Evolutionary conservation across 1,140 invertebrate species (phyloP).

Genomic region (Achatina immaculata): DNA sequence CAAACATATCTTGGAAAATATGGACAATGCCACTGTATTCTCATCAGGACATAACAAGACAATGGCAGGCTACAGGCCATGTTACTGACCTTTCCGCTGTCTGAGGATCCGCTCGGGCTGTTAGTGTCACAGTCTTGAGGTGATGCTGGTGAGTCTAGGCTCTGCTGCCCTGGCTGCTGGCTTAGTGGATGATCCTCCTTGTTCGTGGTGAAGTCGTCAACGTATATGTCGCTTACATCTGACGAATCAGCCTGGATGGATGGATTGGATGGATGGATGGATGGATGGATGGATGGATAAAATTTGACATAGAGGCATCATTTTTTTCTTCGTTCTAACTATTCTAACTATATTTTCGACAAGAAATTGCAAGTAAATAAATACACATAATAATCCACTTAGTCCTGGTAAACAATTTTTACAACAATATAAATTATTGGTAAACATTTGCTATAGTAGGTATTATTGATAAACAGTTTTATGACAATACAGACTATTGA

Average conservation of each 20-base stretch:
- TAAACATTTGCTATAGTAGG: too few relatives aligned
- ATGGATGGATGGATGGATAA: background rate
- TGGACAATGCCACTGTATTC: too few relatives aligned
- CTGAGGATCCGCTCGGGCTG: constrained; percentile 41
- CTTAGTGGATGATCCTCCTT: background rate
- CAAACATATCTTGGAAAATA: too few relatives aligned
- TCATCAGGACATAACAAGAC: too few relatives aligned
- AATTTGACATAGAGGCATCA: too few relatives aligned
- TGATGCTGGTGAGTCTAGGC: constrained; percentile 16
- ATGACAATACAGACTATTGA: too few relatives aligned
- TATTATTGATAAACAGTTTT: too few relatives aligned
- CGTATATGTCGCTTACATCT: background rate
- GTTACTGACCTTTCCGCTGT: constrained; percentile 19
- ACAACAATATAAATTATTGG: constrained; percentile 1
- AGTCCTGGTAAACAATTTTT: background rate
- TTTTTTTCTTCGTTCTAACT: too few relatives aligned
- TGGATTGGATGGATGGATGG: background rate
- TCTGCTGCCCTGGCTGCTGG: constrained; percentile 19
- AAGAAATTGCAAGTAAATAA: too few relatives aligned
- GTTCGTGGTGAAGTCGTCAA: constrained; percentile 14
- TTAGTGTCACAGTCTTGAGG: constrained; percentile 7
- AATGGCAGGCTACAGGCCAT: too few relatives aligned
- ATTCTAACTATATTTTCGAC: too few relatives aligned
- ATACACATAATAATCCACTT: too few relatives aligned
- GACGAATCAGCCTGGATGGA: background rate